Evolutionary conservation across 2,113 vertebrate species (phyloP).

Genomic region (Pollimyrus isidori): DNA sequence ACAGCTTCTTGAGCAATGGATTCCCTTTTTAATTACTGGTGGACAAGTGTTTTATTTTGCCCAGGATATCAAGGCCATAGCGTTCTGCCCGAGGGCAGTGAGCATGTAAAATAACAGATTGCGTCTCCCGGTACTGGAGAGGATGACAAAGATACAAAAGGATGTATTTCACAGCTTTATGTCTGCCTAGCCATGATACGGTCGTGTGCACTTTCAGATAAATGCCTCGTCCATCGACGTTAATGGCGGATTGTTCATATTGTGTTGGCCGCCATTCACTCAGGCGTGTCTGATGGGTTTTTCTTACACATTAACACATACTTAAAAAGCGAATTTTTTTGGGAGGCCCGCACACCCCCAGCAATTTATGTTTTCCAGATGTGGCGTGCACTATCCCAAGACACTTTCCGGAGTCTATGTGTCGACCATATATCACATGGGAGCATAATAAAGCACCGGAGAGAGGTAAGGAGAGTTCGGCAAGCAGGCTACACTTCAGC

Average conservation of each 20-base stretch:
- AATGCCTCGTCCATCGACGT: background rate
- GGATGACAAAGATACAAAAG: background rate
- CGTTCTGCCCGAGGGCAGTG: background rate
- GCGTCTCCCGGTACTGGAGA: background rate
- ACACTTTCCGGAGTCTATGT: background rate
- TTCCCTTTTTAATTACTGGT: background rate
- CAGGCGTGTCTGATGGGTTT: background rate
- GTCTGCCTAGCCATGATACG: background rate
- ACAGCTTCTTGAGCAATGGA: background rate
- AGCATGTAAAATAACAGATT: background rate
- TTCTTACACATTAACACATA: background rate
- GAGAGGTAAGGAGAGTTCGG: background rate
- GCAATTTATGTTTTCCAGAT: conserved; percentile 22
- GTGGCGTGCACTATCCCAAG: background rate
- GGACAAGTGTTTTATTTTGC: background rate
- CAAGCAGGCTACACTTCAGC: background rate
- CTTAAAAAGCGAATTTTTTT: background rate
- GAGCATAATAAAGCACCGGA: background rate
- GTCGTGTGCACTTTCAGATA: background rate
- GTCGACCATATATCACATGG: background rate
- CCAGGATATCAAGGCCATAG: background rate
- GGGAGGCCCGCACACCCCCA: background rate
- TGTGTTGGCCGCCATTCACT: background rate
- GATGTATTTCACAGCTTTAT: background rate
- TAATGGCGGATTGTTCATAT: background rate